Evolutionary conservation across 1,140 invertebrate species (phyloP), one percentile per base, ranked within the genome.

Genomic region (Formica exsecta): DNA sequence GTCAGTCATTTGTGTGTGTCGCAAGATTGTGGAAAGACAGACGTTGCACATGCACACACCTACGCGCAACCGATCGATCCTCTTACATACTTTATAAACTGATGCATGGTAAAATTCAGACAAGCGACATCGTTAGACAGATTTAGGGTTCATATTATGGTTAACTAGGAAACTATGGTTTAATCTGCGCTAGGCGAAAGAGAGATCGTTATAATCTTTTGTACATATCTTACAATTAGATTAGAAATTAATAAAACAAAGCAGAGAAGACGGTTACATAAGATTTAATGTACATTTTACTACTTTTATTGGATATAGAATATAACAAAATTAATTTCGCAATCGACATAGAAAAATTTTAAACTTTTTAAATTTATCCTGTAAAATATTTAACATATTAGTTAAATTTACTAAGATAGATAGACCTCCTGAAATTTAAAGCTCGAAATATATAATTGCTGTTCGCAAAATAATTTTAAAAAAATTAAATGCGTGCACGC

Each of bases 41-140:
- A 73, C 62, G 32, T 29, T 25, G 29, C 6, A 48, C 16, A 48
- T 3, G n/a, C 8, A 57, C 44, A 6, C 57, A 9, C 11, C 19
- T 7, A 38, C 13, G 13, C n/a, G 61, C 22, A 71, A 76, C n/a
- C 59, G 62, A 36, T 85, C 64, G 74, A 79, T 79, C 38, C 25
- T 48, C 11, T 29, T 71, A 61, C 66, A 81, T 81, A 73, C 16
- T 81, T 81, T 73, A 81, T 73, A 68, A 81, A 81, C 48, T 73
- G 19, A 11, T 73, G 71, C 36, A 36, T n/a, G 54, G 6, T 73
- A 81, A 81, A 81, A 81, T 81, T 41, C 66, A 81, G 59, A 81
- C 66, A 71, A 59, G 77, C 65, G 65, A 81, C 65, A 61, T 80
- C 48, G 65, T 81, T 61, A 59, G 70, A 85, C 73, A 80, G 81